Base-by-base conservation (phyloP, 2,797 vertebrate genomes). In the Chelmon rostratus region DNA sequence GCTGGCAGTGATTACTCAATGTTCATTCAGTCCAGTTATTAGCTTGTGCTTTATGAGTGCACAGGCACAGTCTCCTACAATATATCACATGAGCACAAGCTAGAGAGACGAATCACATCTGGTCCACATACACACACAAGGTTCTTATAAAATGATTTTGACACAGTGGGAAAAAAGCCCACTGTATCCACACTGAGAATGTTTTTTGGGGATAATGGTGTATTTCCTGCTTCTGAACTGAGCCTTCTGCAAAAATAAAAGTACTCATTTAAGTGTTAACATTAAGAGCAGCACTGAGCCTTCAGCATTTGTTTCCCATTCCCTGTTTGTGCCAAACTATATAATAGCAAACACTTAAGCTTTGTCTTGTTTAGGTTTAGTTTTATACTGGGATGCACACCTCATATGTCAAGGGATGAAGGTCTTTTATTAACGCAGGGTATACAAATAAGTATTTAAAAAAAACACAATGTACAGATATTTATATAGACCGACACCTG, bases 71-170 rank as follows among this genome's bases (percentile, higher is more conserved):
- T 59, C 23, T 61, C 40, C 13, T 33, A 28, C 10, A 28, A 6
- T 64, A 28, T n/a, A 50, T 44, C 71, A 21, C 61, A 75, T 38
- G 61, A 47, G 11, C 61, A 75, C 38, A 61, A 47, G 11, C 31
- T 23, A 50, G 8, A 66, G 25, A 52, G 49, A 54, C 16, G n/a
- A 57, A 37, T n/a, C 38, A 15, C 5, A 31, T 38, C 8, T 49
- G 44, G 16, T 66, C 5, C 21, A 16, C 13, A 38, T 49, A 42
- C 25, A 76, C 44, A 31, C 58, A 5, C 12, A 47, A 58, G 5
- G 13, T 28, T 13, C 16, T 25, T 11, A 33, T 50, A 21, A 28
- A 57, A 13, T n/a, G 2, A 35, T 37, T 54, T 38, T 35, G 9
- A 28, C 0, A 25, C 6, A 5, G 47, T 37, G 1, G 35, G 9